Base-by-base conservation (phyloP, 2,113 vertebrate genomes). In the Anguilla japonica region DNA sequence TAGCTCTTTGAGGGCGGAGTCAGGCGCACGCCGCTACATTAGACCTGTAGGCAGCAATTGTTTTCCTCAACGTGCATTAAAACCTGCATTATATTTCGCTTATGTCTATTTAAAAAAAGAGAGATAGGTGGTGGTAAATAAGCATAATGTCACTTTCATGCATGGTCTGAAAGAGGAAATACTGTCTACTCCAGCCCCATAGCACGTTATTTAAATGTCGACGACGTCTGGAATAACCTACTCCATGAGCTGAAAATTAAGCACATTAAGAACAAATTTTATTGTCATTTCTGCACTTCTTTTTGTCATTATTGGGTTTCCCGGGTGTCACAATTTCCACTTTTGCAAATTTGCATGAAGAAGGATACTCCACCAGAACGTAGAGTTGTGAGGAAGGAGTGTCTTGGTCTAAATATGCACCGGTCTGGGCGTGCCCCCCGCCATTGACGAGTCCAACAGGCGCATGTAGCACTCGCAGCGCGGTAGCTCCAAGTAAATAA, bases 371-470 rank as follows among this genome's bases (percentile, higher is more conserved):
- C n/a, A 83, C 26, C 18, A 53, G 34, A 46, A 57, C 40, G 40
- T 18, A 60, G 71, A 14, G 80, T 43, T 57, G 26, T 60, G 57
- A 60, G 41, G 53, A 67, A n/a, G 56, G 79, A 82, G 57, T 85
- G 85, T 86, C 60, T 34, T 26, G 34, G 11, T 56, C 13, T 79
- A 78, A 11, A 34, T 20, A 18, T 85, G 87, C 89, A 34, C 34
- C 34, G 86, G 79, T 1, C 2, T 88, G 90, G 93, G 93, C 88
- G 93, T 53, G 89, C 86, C 50, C 89, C 90, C 92, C 95, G 96
- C 96, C 96, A 96, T 97, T 96, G 95, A 91, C 89, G 89, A 92
- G 83, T 89, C 40, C 29, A 41, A 67, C 46, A 86, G 83, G 5
- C 57, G 89, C 91, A 83, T 94, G 94, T 95, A 94, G 89, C 81